Evolutionary conservation across 2,113 vertebrate species (phyloP).

Genomic region (Piprites chloris): DNA sequence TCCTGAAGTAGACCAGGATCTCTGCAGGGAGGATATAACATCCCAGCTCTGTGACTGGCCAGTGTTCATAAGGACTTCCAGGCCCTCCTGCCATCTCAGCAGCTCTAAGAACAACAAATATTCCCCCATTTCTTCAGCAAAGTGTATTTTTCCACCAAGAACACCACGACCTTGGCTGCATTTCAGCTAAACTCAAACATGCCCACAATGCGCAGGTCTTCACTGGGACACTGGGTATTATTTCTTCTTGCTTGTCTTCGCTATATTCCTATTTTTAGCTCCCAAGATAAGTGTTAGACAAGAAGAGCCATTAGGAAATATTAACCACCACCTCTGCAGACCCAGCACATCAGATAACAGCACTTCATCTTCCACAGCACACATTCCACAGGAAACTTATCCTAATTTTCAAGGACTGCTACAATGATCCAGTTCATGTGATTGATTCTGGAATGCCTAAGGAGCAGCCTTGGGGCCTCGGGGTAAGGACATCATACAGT

Average conservation of each 20-base stretch:
- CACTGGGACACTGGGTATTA: background rate
- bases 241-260: background rate
- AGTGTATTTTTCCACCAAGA: background rate
- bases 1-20: background rate
- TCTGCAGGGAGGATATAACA: background rate
- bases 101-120: background rate
- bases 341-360: background rate
- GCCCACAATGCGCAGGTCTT: background rate
- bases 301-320: slow-evolving; percentile 10
- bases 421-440: background rate
- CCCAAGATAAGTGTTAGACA: background rate
- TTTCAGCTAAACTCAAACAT: background rate
- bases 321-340: background rate
- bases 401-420: slow-evolving; percentile 14
- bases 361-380: background rate
- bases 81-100: background rate
- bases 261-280: slow-evolving; percentile 24
- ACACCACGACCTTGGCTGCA: background rate
- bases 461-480: background rate
- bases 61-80: background rate
- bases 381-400: background rate
- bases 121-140: background rate
- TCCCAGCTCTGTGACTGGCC: background rate
- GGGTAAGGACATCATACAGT: background rate
- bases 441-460: background rate